Evolutionary conservation across 2,797 vertebrate genomes (phyloP), one percentile per base, ranked within the genome.

Genomic region (Sebastiscus albofasciatus): DNA sequence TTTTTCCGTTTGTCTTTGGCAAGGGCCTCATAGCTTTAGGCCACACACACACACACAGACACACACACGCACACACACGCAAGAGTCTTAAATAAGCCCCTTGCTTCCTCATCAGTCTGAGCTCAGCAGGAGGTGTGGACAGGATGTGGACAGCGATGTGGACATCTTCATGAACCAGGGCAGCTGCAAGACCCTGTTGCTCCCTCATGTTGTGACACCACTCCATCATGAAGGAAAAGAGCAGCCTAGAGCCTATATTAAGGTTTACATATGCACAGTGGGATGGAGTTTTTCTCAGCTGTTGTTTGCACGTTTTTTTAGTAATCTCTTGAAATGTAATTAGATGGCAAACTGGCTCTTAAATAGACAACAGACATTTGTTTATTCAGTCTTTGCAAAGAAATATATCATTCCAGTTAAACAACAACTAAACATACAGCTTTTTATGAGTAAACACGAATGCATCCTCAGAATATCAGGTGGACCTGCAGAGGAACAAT

Each of bases 41-140:
- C 49, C 70, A 69, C 68, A 61, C 52, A 55, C 68, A 42, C 36
- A 39, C 12, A 39, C 5, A 46, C 6, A 6, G 2, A 7, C 7
- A 2, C 5, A 11, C 5, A 13, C 2, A 24, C 62, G 18, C 52
- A 65, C 49, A 16, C 58, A 56, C 26, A 33, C 5, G 5, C 55
- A 55, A 31, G 1, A 42, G 55, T 73, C 67, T 84, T 61, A 80
- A 81, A 82, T 67, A 67, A 75, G 65, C 54, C 55, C n/a, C 49
- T 56, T 56, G 67, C 5, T 11, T 68, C 56, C 34, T 59, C 13
- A 56, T 85, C 81, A 61, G 73, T 59, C 66, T 67, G 24, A 58
- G 75, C 84, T 68, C 89, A 84, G 80, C 58, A 54, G 83, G 80
- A 84, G 85, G 79, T 81, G 84, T 82, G 77, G 74, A 82, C 74